Percentiles rank a stretch among this genome's conserved stretches.
Evolutionary conservation across 2,888 invertebrate species (phyloP).

Genomic region (Trissolcus brochymenae): DNA sequence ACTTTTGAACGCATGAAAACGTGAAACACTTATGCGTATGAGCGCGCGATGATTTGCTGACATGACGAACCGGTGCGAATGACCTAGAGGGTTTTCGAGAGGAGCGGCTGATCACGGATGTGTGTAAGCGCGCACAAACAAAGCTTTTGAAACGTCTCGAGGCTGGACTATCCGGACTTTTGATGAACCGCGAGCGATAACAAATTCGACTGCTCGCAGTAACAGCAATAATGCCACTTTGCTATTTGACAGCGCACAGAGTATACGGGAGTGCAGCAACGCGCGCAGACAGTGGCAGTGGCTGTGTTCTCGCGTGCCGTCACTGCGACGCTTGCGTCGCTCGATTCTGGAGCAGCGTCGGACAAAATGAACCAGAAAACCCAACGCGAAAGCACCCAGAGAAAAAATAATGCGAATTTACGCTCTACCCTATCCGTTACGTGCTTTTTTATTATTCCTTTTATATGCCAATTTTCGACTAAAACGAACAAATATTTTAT

Average conservation of each 20-base stretch:
- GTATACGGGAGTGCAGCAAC: conserved; percentile 28
- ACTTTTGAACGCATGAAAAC: neutral
- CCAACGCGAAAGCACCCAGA: conserved; percentile 9
- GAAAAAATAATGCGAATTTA: conserved; percentile 34
- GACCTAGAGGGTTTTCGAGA: conserved; percentile 40
- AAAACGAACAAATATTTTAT: conserved; percentile 2
- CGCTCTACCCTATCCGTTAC: conserved; percentile 1
- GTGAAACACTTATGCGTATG: conserved; percentile 14
- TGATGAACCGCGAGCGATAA: neutral
- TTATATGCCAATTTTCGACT: conserved; percentile 21
- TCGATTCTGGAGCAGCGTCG: conserved; percentile 41
- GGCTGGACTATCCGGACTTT: neutral
- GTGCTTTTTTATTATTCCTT: neutral
- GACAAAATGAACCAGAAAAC: conserved; percentile 42
- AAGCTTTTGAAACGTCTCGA: neutral
- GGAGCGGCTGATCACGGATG: conserved; percentile 33
- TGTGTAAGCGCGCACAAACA: neutral
- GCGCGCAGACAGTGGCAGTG: conserved; percentile 39
- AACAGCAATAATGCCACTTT: conserved; percentile 17
- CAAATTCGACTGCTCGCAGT: conserved; percentile 10
- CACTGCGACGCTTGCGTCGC: conserved; percentile 48
- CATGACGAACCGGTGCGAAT: conserved; percentile 43
- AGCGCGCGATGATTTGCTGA: conserved; percentile 16
- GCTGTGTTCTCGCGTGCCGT: conserved; percentile 37
- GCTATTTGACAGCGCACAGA: conserved; percentile 27